Percentiles rank a stretch among this genome's conserved stretches.
Conservation (phyloP, 2,797 vertebrate species). For the Cygnus olor region DNA sequence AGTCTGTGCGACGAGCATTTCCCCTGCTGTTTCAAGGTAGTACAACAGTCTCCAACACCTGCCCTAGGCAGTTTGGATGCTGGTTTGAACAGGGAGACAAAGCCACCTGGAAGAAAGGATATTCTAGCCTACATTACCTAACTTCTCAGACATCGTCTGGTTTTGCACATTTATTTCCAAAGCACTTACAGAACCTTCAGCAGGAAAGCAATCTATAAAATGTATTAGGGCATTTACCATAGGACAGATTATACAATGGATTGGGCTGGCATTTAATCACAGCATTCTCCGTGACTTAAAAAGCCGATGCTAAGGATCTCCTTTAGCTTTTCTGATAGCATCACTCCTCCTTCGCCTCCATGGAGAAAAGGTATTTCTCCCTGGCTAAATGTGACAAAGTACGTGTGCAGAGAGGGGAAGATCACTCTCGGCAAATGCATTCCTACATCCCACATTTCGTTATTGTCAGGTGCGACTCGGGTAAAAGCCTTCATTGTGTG, state of each 20-base stretch:
- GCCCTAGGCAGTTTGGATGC: not conserved
- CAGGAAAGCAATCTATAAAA: not conserved
- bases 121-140: not conserved
- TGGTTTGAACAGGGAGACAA: not conserved
- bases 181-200: not conserved
- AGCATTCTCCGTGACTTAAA: not conserved
- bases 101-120: not conserved
- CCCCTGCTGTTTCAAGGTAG: not conserved
- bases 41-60: not conserved
- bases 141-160: not conserved
- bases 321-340: not conserved
- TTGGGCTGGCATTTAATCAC: not conserved
- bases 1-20: not conserved
- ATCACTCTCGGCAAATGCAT: accelerated
- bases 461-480: accelerated
- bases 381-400: not conserved
- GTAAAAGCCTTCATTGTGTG: not conserved
- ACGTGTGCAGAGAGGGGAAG: not conserved
- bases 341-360: not conserved
- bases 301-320: not conserved
- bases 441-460: not conserved
- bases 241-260: not conserved
- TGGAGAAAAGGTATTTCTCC: not conserved
- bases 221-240: not conserved
- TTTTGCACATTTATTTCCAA: not conserved